Conservation (phyloP, 2,888 invertebrate species). For the Mesorhabditis sp. region DNA sequence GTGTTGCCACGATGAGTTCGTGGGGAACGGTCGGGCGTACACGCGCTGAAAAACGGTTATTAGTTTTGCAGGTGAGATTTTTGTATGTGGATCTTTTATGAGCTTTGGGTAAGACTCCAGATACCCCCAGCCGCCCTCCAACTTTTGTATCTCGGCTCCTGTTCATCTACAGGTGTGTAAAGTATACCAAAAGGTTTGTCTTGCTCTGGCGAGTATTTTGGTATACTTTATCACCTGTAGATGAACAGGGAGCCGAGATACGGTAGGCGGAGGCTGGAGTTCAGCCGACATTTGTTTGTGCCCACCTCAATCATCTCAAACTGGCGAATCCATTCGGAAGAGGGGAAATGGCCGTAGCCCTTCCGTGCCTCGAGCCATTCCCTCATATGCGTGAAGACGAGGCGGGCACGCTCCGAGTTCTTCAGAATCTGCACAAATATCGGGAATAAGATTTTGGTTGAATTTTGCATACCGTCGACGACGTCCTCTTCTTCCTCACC, state of each 20-base stretch:
- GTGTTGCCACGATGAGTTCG: constrained; percentile 55
- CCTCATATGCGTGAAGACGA: constrained; percentile 51
- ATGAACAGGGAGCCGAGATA: too few species aligned
- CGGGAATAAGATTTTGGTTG: not conserved
- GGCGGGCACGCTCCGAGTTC: constrained; percentile 50
- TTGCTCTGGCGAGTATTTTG: too few species aligned
- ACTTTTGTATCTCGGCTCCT: too few species aligned
- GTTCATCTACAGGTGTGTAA: too few species aligned
- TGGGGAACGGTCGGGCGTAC: constrained; percentile 53
- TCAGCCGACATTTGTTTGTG: not conserved
- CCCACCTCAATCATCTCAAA: constrained; percentile 51
- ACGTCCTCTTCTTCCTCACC: constrained; percentile 32
- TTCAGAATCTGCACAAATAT: constrained; percentile 38
- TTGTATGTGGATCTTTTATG: not conserved
- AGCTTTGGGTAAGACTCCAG: not conserved
- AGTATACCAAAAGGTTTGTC: too few species aligned
- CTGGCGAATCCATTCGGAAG: constrained; percentile 48
- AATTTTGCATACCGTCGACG: constrained; percentile 32
- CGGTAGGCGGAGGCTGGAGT: not conserved
- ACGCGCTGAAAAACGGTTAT: constrained; percentile 32
- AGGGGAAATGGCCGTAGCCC: constrained; percentile 33
- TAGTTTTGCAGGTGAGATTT: not conserved
- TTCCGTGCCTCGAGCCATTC: constrained; percentile 42
- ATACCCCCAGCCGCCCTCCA: too few species aligned
- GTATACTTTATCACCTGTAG: too few species aligned